Evolutionary conservation across 2,113 vertebrate species (phyloP).

Genomic region (Calidris pygmaea): DNA sequence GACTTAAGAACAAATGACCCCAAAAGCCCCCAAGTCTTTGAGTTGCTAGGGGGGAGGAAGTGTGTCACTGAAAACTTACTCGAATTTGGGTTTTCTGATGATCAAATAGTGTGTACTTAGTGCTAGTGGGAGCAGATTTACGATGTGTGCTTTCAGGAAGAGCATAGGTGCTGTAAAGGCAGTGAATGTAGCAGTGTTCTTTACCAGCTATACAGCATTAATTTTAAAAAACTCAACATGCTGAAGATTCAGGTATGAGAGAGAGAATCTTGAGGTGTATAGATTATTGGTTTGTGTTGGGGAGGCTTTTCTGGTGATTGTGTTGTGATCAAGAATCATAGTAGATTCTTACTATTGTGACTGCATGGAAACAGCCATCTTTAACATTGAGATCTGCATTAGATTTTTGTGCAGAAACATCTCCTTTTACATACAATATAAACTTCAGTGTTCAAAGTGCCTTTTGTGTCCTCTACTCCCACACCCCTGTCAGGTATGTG

Average conservation of each 20-base stretch:
- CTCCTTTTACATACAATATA: neutral
- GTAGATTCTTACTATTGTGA: neutral
- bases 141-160: neutral
- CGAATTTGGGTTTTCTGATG: neutral
- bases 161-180: neutral
- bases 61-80: neutral
- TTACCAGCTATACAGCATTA: neutral
- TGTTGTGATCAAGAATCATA: neutral
- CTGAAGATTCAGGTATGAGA: neutral
- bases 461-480: conserved; percentile 4
- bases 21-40: neutral
- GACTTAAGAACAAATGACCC: neutral
- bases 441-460: neutral
- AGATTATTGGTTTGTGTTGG: neutral
- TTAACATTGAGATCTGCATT: neutral
- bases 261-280: neutral
- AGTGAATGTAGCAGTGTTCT: neutral
- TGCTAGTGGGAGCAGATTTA: neutral
- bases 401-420: neutral
- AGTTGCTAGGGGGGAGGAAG: neutral
- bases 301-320: neutral
- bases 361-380: neutral
- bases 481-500: neutral
- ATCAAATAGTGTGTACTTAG: neutral
- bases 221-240: neutral